Conservation (phyloP, 2,113 vertebrate genomes). For the Potamarius usumacintae region DNA sequence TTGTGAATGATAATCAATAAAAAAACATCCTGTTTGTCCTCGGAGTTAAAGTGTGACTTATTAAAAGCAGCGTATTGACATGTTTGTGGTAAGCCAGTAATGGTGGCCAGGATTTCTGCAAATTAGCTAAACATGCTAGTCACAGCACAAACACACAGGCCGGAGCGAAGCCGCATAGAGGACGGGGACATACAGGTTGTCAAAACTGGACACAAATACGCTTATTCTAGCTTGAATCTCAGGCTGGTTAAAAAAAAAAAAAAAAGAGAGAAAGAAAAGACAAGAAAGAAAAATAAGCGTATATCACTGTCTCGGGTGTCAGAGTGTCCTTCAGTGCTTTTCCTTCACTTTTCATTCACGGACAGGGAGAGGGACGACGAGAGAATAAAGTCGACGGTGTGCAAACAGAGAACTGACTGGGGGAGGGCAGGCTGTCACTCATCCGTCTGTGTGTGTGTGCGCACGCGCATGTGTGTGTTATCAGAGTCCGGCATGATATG, state of each 20-base stretch:
- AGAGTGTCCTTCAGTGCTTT: not conserved
- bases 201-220: not conserved
- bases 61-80: not conserved
- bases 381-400: slow-evolving; percentile 31
- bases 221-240: too few relatives aligned
- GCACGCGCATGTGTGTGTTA: slow-evolving; percentile 23
- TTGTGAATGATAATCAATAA: not conserved
- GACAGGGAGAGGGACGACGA: slow-evolving; percentile 4
- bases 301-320: not conserved
- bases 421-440: slow-evolving; percentile 33
- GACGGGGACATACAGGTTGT: not conserved
- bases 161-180: not conserved
- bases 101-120: not conserved
- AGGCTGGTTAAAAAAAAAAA: not conserved
- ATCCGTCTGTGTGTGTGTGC: not conserved
- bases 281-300: too few relatives aligned
- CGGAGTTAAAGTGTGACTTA: not conserved
- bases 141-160: not conserved
- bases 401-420: slow-evolving; percentile 24
- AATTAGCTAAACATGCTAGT: slow-evolving; percentile 1
- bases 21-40: not conserved
- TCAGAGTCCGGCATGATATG: slow-evolving; percentile 23
- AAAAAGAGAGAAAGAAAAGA: too few relatives aligned
- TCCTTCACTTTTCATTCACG: not conserved
- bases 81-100: not conserved